Percentiles rank a stretch among this genome's conserved stretches.
phyloP scores from a whole-genome alignment of 23 tunicate genomes.

The Ascidia mentula region DNA sequence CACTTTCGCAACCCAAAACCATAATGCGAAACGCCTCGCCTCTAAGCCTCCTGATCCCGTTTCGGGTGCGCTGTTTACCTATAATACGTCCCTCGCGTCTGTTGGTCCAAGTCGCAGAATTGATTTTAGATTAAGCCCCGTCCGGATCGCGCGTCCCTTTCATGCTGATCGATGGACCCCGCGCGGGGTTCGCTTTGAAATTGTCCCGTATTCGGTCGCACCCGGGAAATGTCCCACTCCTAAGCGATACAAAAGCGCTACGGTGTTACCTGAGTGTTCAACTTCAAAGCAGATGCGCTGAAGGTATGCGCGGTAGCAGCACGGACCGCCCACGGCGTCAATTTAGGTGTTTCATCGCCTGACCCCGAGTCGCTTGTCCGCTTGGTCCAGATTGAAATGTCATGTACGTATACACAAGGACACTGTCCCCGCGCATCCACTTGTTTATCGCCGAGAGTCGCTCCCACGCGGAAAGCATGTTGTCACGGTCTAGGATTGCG shows the following conservation, averaged over 20 bases:
- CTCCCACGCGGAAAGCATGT: no score
- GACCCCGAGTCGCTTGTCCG: no score
- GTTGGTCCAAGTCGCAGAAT: constrained; percentile 4
- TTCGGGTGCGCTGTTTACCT: not conserved
- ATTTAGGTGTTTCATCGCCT: no score
- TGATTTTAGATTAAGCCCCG: not conserved
- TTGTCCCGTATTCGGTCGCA: not conserved
- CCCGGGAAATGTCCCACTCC: not conserved
- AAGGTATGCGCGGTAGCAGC: not conserved
- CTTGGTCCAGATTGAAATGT: not conserved
- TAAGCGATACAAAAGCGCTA: not conserved
- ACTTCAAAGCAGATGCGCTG: not conserved
- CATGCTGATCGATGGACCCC: not conserved
- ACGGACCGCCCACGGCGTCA: no score
- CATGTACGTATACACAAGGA: not conserved
- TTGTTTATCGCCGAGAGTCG: not conserved
- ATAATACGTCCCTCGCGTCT: not conserved
- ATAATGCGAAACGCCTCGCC: not conserved
- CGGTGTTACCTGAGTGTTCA: constrained; percentile 6
- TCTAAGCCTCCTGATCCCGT: not conserved
- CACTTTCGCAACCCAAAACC: not conserved
- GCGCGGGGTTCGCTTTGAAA: not conserved
- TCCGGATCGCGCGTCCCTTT: not conserved
- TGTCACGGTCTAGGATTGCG: not conserved
- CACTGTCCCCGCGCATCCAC: not conserved